phyloP scores from a whole-genome alignment of 2,113 vertebrate species.

The Loxodonta africana region DNA sequence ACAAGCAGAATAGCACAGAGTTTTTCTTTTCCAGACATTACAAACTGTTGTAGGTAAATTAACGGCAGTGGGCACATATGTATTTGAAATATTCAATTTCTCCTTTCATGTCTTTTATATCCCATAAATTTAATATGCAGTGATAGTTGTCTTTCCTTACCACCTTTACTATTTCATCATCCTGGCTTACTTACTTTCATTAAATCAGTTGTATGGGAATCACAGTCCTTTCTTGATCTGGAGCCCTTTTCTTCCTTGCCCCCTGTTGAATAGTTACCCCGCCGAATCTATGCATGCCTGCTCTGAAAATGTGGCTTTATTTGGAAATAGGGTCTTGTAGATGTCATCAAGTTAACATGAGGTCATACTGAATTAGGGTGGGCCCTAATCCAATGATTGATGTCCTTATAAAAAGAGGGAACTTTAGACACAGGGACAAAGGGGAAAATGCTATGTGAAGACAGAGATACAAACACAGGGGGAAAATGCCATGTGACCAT shows the following conservation, averaged over 20 bases:
- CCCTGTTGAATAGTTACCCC: background rate
- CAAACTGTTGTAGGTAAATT: background rate
- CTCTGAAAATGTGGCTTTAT: background rate
- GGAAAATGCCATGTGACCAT: background rate
- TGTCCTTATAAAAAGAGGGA: background rate
- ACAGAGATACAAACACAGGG: background rate
- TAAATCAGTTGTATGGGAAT: background rate
- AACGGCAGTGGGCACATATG: background rate
- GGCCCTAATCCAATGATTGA: background rate
- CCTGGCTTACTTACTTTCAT: background rate
- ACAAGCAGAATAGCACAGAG: background rate
- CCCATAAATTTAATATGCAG: background rate
- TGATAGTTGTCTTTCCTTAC: background rate
- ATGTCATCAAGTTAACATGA: background rate
- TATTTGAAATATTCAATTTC: background rate
- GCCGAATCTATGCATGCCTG: background rate
- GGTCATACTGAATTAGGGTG: background rate
- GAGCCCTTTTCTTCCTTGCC: background rate
- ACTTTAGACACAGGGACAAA: background rate
- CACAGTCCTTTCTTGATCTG: rapidly evolving
- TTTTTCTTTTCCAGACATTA: constrained; percentile 1
- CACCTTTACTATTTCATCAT: background rate
- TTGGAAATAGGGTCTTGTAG: background rate
- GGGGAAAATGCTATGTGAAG: background rate
- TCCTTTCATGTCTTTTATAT: background rate